phyloP scores from a whole-genome alignment of 2,888 invertebrate species.

The Bugula neritina region DNA sequence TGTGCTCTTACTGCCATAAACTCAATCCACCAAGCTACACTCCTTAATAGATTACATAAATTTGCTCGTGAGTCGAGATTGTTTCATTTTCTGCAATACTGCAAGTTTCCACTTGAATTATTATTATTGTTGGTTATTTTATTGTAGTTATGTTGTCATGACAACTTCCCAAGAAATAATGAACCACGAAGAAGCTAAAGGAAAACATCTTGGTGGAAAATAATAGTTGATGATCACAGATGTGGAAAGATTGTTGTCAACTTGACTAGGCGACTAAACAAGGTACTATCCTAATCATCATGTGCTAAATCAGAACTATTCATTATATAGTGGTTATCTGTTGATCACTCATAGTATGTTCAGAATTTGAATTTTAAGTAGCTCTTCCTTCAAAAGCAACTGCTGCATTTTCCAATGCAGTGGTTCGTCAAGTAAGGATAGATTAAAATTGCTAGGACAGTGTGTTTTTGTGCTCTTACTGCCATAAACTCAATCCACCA shows the following conservation, averaged over 20 bases:
- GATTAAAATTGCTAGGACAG: slow-evolving; percentile 4
- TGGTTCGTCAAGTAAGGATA: slow-evolving; percentile 22
- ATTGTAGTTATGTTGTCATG: slow-evolving; percentile 67
- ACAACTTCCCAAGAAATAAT: slow-evolving; percentile 99
- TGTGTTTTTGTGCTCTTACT: not conserved
- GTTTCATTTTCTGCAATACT: too few relatives aligned
- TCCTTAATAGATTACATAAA: too few relatives aligned
- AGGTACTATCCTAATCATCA: slow-evolving; percentile 53
- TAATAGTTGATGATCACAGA: slow-evolving; percentile 98
- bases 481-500: slow-evolving; percentile 11
- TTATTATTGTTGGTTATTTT: too few relatives aligned
- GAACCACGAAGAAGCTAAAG: slow-evolving; percentile 99
- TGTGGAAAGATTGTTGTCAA: slow-evolving; percentile 99
- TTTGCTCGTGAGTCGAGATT: too few relatives aligned
- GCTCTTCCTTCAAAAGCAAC: slow-evolving; percentile 22
- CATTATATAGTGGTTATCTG: too few relatives aligned
- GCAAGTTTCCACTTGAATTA: too few relatives aligned
- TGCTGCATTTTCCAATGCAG: not conserved
- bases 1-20: not conserved
- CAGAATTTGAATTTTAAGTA: too few relatives aligned
- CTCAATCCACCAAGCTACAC: slow-evolving; percentile 21
- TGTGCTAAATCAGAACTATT: not conserved
- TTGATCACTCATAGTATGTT: too few relatives aligned
- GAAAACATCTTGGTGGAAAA: slow-evolving; percentile 99
- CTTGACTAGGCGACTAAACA: slow-evolving; percentile 94